Base-by-base conservation (phyloP, 2,888 invertebrate genomes). In the Rutpela maculata region DNA sequence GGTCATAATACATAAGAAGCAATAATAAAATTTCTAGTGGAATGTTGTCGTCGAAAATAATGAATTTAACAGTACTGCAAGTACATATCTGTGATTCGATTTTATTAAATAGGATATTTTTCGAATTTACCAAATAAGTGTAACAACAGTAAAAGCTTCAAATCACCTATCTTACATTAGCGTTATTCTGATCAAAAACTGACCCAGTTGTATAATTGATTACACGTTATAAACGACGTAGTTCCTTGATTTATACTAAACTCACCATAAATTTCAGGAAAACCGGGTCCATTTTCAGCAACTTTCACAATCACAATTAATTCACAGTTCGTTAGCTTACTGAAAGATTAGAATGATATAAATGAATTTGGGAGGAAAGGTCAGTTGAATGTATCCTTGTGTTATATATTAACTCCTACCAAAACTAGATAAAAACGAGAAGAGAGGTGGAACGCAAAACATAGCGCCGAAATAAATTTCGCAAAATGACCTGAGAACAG, bases 391-490 rank as follows among this genome's bases (percentile, higher is more conserved):
- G 73, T 73, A 77, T 78, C 78, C 75, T 75, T 80, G 57, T 78
- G 77, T 81, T 79, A 81, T 78, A 77, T 79, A 78, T 78, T 77
- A 68, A 76, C 81, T 80, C 81, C 82, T 81, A 81, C 82, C 81
- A 76, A 76, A 81, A 81, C 78, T 75, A 76, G 72, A 73, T 72
- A 69, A 75, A 68, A 57, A 67, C 43, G 43, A 67, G 56, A n/a
- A 59, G 72, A 78, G 80, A 80, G 81, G 81, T 81, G 81, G 81
- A 76, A 78, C 68, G 79, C 71, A 56, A 74, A 77, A 38, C 59
- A 19, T 43, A 62, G 7, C 15, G 15, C 66, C 11, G 43, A 56
- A 75, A 78, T 57, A 38, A 22, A 74, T 67, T 59, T 63, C 31
- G 59, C 66, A 74, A 74, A 74, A 59, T 66, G 43, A 55, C 15